Conservation (phyloP, 2,888 invertebrate genomes). For the Spicauda simplicius region DNA sequence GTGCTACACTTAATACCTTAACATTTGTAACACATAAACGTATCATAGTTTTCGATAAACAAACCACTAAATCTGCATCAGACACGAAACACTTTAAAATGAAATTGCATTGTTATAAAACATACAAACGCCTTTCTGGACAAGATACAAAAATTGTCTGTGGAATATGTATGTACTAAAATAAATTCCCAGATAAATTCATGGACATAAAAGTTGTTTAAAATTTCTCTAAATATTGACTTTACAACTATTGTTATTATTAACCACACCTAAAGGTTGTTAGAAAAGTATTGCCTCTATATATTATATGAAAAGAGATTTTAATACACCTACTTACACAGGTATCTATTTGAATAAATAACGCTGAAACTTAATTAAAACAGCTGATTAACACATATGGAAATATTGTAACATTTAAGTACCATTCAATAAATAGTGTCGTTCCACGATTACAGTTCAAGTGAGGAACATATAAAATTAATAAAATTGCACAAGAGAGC, state of each 20-base stretch:
- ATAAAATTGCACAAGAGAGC: conserved; percentile 66
- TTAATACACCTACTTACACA: conserved; percentile 74
- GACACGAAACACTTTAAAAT: conserved; percentile 63
- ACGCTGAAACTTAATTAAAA: conserved; percentile 59
- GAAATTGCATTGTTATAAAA: conserved; percentile 75
- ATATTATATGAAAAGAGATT: conserved; percentile 75
- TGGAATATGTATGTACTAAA: conserved; percentile 64
- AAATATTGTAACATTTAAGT: conserved; percentile 65
- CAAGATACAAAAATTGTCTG: conserved; percentile 50
- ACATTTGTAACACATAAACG: conserved; percentile 21
- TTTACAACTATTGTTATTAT: conserved; percentile 76
- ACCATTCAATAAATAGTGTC: conserved; percentile 64
- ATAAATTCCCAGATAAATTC: conserved; percentile 45
- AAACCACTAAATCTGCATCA: conserved; percentile 77
- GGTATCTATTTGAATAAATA: conserved; percentile 64
- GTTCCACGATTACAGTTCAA: conserved; percentile 49
- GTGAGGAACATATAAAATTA: conserved; percentile 62
- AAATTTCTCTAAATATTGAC: conserved; percentile 73
- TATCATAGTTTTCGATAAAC: conserved; percentile 34
- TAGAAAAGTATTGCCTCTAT: conserved; percentile 83
- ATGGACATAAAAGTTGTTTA: conserved; percentile 45
- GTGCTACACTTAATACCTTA: conserved; percentile 34
- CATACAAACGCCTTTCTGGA: conserved; percentile 64
- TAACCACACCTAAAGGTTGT: conserved; percentile 78
- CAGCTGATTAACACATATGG: conserved; percentile 38